These are phyloP conservation scores for Aphodius granarius DNA, from an alignment of 2,888 invertebrate genomes.

Conservation along the genomic window DNA sequence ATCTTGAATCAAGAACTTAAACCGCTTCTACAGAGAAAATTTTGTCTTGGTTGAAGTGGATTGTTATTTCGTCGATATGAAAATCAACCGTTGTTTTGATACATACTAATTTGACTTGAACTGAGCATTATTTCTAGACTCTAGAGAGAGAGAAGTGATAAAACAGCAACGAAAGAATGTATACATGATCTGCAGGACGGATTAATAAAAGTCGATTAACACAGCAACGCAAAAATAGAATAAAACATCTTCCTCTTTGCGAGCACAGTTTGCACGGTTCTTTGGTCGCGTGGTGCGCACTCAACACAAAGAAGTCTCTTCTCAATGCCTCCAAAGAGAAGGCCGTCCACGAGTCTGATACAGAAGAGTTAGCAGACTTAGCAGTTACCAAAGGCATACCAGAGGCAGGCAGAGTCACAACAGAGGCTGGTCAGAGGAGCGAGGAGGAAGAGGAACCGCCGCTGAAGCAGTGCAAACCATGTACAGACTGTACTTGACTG, in stretches of 20 bases:
- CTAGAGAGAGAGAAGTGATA: no score
- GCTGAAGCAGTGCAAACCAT: constrained; percentile 7
- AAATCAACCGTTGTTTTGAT: no score
- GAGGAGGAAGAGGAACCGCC: background rate
- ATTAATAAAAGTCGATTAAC: background rate
- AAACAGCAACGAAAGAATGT: background rate
- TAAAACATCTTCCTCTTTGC: background rate
- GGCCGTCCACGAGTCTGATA: background rate
- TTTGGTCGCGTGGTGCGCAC: background rate
- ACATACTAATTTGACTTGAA: no score
- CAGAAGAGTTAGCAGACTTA: no score
- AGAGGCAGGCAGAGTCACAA: no score
- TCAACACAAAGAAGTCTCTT: background rate
- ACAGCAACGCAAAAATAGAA: background rate
- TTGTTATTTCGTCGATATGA: no score
- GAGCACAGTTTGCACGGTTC: background rate
- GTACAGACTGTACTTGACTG: constrained; percentile 16
- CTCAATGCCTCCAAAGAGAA: no score
- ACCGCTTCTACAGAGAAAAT: no score
- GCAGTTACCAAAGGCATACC: no score
- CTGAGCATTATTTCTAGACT: no score
- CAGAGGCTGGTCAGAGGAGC: background rate
- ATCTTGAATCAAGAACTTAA: no score
- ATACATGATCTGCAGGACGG: background rate
- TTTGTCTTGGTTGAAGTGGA: no score